Evolutionary conservation across 2,888 invertebrate genomes (phyloP).

Genomic region (Caenorhabditis sinica): DNA sequence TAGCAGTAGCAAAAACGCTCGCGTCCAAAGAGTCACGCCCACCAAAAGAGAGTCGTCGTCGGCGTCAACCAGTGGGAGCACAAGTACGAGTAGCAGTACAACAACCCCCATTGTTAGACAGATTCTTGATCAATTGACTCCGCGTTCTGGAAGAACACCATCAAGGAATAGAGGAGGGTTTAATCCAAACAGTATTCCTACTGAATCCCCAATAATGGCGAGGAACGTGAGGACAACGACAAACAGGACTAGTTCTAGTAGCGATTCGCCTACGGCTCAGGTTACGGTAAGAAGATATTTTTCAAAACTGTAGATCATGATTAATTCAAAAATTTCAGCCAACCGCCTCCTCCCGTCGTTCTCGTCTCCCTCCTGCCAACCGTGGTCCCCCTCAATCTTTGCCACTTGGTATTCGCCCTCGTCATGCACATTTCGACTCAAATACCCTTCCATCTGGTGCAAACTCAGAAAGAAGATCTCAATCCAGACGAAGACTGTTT

Average conservation of each 20-base stretch:
- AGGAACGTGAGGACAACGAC: conserved; percentile 16
- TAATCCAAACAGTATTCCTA: background rate
- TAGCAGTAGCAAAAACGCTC: conserved; percentile 15
- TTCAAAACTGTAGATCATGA: background rate
- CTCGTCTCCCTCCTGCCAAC: conserved; percentile 1
- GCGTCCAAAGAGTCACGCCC: conserved; percentile 63
- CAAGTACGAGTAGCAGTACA: conserved; percentile 25
- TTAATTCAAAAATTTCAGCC: conserved; percentile 28
- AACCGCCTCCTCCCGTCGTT: background rate
- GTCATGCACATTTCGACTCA: background rate
- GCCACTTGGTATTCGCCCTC: conserved; percentile 33
- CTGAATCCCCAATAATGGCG: conserved; percentile 17
- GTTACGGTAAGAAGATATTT: conserved; percentile 15
- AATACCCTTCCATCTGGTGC: background rate
- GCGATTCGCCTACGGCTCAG: conserved; percentile 3
- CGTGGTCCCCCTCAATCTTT: conserved; percentile 19
- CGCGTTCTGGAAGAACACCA: conserved; percentile 10
- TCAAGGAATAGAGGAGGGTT: background rate
- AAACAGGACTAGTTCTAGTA: conserved; percentile 20
- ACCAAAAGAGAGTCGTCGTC: conserved; percentile 52
- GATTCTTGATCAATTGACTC: conserved; percentile 18
- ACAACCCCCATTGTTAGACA: conserved; percentile 31
- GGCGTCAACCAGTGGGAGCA: conserved; percentile 37
- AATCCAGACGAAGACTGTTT: conserved; percentile 51
- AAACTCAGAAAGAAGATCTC: conserved; percentile 29